These are phyloP conservation scores for Chiridota heheva DNA, from an alignment of 35 echinoderm and acorn worm species.

Conservation along the genomic window DNA sequence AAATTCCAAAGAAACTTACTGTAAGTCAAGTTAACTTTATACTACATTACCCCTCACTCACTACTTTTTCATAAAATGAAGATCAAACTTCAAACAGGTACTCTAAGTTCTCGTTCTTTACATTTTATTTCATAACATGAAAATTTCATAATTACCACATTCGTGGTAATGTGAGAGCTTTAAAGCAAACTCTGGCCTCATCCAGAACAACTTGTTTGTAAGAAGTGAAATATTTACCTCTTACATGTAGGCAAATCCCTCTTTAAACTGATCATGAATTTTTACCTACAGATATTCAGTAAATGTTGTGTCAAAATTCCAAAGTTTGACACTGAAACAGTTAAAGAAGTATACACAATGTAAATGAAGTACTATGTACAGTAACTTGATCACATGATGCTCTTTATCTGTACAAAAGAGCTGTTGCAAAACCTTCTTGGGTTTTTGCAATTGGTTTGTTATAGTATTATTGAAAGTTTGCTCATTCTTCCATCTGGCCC, in stretches of 20 bases:
- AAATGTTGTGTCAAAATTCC: conserved; percentile 13
- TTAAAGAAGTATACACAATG: conserved; percentile 3
- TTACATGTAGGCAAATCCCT: too few species aligned
- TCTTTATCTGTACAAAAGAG: not conserved
- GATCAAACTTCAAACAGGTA: conserved; percentile 14
- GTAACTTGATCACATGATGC: too few species aligned
- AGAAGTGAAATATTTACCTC: too few species aligned
- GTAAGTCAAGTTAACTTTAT: too few species aligned
- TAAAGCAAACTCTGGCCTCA: conserved; percentile 19
- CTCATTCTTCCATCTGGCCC: conserved; percentile 20
- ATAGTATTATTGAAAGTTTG: conserved; percentile 30
- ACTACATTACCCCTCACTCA: conserved; percentile 16
- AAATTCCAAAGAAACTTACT: too few species aligned
- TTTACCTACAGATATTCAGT: too few species aligned
- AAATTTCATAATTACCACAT: not conserved
- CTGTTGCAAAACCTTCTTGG: not conserved
- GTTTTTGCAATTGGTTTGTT: not conserved
- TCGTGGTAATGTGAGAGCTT: conserved; percentile 14
- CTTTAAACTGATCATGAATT: too few species aligned
- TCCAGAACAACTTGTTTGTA: conserved; percentile 21
- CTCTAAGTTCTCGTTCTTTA: conserved; percentile 2
- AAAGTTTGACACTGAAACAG: not conserved
- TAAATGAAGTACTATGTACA: too few species aligned
- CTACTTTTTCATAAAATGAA: conserved; percentile 10
- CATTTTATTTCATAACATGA: conserved; percentile 5